Base-by-base conservation (phyloP, 1,140 invertebrate genomes). In the Microplitis mediator region DNA sequence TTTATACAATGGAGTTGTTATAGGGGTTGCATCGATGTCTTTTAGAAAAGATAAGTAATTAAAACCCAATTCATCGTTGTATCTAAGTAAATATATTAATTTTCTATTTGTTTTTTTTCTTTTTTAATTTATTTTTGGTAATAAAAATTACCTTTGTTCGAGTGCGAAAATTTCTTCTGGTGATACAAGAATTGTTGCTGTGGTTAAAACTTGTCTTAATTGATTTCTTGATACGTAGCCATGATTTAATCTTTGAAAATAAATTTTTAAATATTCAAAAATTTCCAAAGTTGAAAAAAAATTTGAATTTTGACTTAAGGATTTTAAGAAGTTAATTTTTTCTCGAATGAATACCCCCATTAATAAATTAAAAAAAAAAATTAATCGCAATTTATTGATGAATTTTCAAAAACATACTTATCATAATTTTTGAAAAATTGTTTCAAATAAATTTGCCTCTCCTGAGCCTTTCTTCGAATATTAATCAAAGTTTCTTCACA, bases 41-140 rank as follows among this genome's bases (percentile, higher is more conserved):
- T 88, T 86, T 34, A 93, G 80, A 73, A 94, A 90, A 73, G 88
- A 88, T 50, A 88, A 85, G 78, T 93, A 94, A 84, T 90, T 90
- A 78, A 93, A 93, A 16, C 93, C 92, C 69, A 90, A 80, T 77
- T 92, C 90, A 79, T 93, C 90, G 60, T 89, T 89, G 80, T 92
- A 93, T 60, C 91, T 66, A 45, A 45, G 5, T 11, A 45, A 11
- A 45, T 9, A 9, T 45, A 45, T 9, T 45, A 9, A 45, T 45
- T 45, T 9, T 45, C 39, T 23, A 23, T 23, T 23, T 23, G 2
- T 23, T 23, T 23, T 23, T 23, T 23, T 23, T 23, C 23, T 23
- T 23, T 23, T 23, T 23, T 23, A 23, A 23, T 23, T 23, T 23
- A 23, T 23, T 1, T 23, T 23, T 23, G 2, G 2, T 23, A 23